phyloP scores from a whole-genome alignment of 1,140 invertebrate species.

The Aphidius gifuensis region DNA sequence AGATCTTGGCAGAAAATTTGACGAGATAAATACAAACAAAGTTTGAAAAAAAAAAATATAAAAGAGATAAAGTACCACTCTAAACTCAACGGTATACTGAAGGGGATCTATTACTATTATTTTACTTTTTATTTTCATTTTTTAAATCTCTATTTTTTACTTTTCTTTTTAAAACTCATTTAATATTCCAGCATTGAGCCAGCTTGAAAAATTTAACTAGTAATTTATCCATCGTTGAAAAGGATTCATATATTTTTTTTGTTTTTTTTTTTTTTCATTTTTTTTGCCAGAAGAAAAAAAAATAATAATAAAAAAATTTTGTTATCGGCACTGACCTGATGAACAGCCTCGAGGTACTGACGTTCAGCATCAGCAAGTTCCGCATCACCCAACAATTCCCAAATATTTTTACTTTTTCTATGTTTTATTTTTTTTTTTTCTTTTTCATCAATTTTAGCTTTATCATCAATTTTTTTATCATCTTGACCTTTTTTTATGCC shows the following conservation, averaged over 20 bases:
- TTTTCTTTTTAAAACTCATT: neutral
- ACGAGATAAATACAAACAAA: neutral
- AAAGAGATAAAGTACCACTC: too few relatives aligned
- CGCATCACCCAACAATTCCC: slow-evolving; percentile 22
- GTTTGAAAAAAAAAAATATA: neutral
- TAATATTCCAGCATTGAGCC: neutral
- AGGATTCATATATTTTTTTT: too few relatives aligned
- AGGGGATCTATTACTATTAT: too few relatives aligned
- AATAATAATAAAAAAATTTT: too few relatives aligned
- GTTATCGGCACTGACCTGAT: slow-evolving; percentile 26
- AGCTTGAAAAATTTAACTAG: too few relatives aligned
- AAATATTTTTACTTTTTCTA: slow-evolving; percentile 16
- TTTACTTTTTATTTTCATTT: too few relatives aligned
- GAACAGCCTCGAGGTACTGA: slow-evolving; percentile 32
- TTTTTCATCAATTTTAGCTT: slow-evolving; percentile 22
- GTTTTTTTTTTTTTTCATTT: too few relatives aligned
- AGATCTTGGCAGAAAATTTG: neutral
- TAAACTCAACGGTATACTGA: neutral
- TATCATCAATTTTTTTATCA: slow-evolving; percentile 20
- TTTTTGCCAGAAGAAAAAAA: too few relatives aligned
- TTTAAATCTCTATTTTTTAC: neutral
- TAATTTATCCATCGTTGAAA: too few relatives aligned
- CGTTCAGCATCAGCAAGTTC: slow-evolving; percentile 29
- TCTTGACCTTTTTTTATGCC: slow-evolving; percentile 9
- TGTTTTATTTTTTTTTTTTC: slow-evolving; percentile 20